These are phyloP conservation scores for Acanthosepion esculentum DNA, from an alignment of 2,888 invertebrate species.

Conservation along the genomic window DNA sequence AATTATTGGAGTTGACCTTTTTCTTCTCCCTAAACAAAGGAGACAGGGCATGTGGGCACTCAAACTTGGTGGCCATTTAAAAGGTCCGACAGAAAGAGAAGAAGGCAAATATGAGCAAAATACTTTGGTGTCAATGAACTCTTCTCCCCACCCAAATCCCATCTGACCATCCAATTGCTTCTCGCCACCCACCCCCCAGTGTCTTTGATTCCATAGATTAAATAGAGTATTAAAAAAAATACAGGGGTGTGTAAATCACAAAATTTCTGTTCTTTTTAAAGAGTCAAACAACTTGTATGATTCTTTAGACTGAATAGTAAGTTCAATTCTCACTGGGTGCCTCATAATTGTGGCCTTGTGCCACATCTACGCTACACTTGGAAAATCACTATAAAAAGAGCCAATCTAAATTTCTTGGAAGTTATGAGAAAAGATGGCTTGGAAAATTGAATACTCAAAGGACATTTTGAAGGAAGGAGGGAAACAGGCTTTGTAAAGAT, in stretches of 20 bases:
- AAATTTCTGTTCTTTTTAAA: too few species aligned
- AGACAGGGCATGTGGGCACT: not conserved
- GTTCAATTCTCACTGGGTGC: too few species aligned
- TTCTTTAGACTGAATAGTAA: too few species aligned
- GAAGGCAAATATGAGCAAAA: not conserved
- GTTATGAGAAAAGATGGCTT: too few species aligned
- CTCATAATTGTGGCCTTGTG: too few species aligned
- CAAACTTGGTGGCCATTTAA: slow-evolving; percentile 7
- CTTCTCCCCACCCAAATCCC: not conserved
- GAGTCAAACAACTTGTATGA: too few species aligned
- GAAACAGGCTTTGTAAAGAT: too few species aligned
- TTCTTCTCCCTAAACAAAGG: not conserved
- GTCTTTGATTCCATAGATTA: not conserved
- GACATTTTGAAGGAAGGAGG: too few species aligned
- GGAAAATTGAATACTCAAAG: too few species aligned
- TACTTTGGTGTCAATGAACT: not conserved
- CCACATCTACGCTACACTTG: too few species aligned
- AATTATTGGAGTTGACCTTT: not conserved
- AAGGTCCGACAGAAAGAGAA: not conserved
- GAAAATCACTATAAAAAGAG: too few species aligned
- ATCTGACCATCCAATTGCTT: not conserved
- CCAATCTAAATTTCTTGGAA: too few species aligned
- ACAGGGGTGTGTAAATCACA: not conserved
- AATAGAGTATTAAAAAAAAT: not conserved
- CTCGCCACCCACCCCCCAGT: not conserved